A percentile compares a stretch with the other conserved stretches of the same genome.
Evolutionary conservation across 2,797 vertebrate genomes (phyloP).

Genomic region (Tolypeutes matacus): DNA sequence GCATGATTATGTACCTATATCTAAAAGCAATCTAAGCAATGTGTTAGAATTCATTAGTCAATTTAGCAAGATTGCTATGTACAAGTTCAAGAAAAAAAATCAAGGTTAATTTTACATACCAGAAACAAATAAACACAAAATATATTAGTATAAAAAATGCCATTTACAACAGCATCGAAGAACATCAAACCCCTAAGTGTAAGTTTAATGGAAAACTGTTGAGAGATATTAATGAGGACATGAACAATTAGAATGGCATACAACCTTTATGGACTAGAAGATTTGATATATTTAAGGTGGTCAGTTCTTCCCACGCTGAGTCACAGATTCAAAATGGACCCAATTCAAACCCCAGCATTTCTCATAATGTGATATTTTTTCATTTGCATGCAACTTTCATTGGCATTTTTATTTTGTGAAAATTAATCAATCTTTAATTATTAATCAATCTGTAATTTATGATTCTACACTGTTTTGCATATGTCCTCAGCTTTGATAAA

Average conservation of each 20-base stretch:
- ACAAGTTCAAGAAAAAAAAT: slow-evolving; percentile 45
- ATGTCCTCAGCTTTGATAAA: slow-evolving; percentile 8
- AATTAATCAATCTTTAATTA: neutral
- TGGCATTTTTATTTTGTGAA: slow-evolving; percentile 12
- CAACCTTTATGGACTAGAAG: neutral
- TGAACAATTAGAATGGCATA: slow-evolving; percentile 10
- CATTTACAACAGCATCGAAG: neutral
- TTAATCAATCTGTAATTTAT: neutral
- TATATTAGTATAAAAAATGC: neutral
- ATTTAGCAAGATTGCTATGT: neutral
- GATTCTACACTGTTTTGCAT: slow-evolving; percentile 26
- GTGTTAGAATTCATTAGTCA: neutral
- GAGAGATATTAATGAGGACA: neutral
- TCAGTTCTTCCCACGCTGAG: neutral
- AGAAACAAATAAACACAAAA: slow-evolving; percentile 24
- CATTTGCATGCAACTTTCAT: neutral
- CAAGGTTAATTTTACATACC: neutral
- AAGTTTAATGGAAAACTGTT: neutral
- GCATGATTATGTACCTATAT: neutral
- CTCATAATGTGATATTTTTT: slow-evolving; percentile 53
- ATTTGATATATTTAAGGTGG: slow-evolving; percentile 10
- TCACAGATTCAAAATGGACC: slow-evolving; percentile 19
- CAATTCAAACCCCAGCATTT: slow-evolving; percentile 47
- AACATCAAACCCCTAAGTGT: no score
- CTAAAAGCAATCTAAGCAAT: neutral